Evolutionary conservation across 1,140 invertebrate genomes (phyloP).

Genomic region (Cherax quadricarinatus): DNA sequence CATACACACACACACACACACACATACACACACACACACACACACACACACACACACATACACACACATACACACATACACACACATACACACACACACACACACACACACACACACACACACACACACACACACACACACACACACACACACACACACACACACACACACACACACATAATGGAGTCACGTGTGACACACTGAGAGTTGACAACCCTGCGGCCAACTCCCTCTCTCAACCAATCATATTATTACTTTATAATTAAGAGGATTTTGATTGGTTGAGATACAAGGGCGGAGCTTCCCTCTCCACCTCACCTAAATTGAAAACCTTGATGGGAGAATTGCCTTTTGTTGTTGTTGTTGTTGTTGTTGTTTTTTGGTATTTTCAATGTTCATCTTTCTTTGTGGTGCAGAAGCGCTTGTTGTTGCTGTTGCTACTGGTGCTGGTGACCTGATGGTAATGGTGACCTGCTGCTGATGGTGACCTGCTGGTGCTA

Average conservation of each 20-base stretch:
- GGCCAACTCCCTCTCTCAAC: background rate
- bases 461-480: too few species aligned
- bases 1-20: background rate
- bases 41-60: background rate
- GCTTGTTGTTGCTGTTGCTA: too few species aligned
- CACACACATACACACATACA: background rate
- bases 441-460: too few species aligned
- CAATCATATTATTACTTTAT: constrained; percentile 17
- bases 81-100: background rate
- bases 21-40: background rate
- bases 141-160: background rate
- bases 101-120: background rate
- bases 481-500: too few species aligned
- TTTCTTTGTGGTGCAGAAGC: too few species aligned
- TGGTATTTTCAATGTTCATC: too few species aligned
- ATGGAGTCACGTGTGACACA: background rate
- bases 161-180: background rate
- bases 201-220: background rate
- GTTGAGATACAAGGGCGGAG: background rate
- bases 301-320: background rate
- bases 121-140: background rate
- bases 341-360: background rate
- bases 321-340: background rate
- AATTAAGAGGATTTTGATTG: constrained; percentile 15
- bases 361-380: background rate